A percentile compares a stretch with the other conserved stretches of the same genome.
phyloP scores from a whole-genome alignment of 2,888 invertebrate genomes.

The Oxystoma pomonae region DNA sequence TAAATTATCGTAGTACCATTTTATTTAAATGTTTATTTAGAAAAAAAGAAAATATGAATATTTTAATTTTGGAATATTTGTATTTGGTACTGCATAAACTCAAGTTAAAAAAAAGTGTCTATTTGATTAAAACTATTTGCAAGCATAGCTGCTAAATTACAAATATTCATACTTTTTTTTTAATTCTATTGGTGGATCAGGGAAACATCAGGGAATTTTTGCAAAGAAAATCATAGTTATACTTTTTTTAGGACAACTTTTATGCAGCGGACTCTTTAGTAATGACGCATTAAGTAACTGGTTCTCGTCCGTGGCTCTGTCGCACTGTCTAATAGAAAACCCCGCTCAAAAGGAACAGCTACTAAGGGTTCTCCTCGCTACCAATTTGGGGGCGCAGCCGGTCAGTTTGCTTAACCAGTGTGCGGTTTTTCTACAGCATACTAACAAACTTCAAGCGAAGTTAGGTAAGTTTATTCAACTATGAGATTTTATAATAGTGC shows the following conservation, averaged over 20 bases:
- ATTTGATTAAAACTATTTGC: too few species aligned
- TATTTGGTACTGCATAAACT: too few species aligned
- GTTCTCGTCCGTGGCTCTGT: constrained; percentile 90
- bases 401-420: constrained; percentile 89
- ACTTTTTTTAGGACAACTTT: constrained; percentile 66
- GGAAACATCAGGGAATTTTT: background rate
- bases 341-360: constrained; percentile 84
- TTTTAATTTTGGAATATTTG: too few species aligned
- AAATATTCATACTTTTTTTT: too few species aligned
- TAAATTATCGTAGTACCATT: too few species aligned
- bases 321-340: constrained; percentile 87
- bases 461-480: constrained; percentile 47
- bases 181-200: too few species aligned
- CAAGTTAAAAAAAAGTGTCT: too few species aligned
- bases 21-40: too few species aligned
- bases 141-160: too few species aligned
- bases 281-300: constrained; percentile 87
- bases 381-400: constrained; percentile 77
- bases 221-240: background rate
- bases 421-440: constrained; percentile 77
- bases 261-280: constrained; percentile 91
- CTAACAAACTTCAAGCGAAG: constrained; percentile 75
- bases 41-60: too few species aligned
- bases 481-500: too few species aligned
- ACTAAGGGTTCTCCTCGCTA: constrained; percentile 84